Conservation (phyloP, 2,888 invertebrate species). For the Ophonus ardosiacus region DNA sequence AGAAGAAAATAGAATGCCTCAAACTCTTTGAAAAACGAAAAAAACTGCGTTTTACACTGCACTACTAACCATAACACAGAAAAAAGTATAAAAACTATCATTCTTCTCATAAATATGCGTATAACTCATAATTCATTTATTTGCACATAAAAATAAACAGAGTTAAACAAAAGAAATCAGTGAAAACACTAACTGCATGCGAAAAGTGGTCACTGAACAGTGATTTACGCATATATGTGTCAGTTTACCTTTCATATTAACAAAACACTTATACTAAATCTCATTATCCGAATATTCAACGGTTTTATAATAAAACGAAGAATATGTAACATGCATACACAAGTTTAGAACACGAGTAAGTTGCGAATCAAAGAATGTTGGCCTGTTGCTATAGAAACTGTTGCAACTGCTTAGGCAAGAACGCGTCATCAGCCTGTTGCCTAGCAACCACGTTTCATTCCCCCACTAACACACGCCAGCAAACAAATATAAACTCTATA, state of each 20-base stretch:
- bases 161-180: no score
- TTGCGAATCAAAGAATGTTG: slow-evolving; percentile 51
- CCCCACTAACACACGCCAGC: slow-evolving; percentile 49
- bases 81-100: no score
- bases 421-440: slow-evolving; percentile 63
- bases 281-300: background rate
- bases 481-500: slow-evolving; percentile 63
- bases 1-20: slow-evolving; percentile 13
- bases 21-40: background rate
- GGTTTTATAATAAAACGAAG: background rate
- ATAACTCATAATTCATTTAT: no score
- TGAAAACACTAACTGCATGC: no score
- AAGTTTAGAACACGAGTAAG: background rate
- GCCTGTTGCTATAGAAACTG: slow-evolving; percentile 64
- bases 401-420: slow-evolving; percentile 59
- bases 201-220: no score
- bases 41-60: background rate
- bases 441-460: slow-evolving; percentile 55
- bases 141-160: no score
- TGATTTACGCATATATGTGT: no score
- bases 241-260: background rate
- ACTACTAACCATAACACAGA: no score
- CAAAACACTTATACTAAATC: background rate
- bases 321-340: background rate
- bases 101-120: no score